phyloP scores from a whole-genome alignment of 1,140 invertebrate genomes.

The Metopolophium dirhodum region DNA sequence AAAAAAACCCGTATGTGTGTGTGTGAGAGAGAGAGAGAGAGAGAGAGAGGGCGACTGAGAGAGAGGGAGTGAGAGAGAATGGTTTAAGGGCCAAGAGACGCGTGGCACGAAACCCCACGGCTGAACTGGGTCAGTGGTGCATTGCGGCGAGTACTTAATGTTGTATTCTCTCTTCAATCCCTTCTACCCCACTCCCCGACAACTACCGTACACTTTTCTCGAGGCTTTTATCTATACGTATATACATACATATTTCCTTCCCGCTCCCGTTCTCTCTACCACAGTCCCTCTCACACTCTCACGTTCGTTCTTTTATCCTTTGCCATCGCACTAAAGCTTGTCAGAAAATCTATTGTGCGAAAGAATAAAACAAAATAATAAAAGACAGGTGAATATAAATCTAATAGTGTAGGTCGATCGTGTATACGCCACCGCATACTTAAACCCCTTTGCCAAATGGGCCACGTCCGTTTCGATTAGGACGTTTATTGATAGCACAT shows the following conservation, averaged over 20 bases:
- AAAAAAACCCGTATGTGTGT: background rate
- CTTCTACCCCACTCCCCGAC: background rate
- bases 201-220: background rate
- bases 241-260: background rate
- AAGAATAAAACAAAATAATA: constrained; percentile 39
- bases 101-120: constrained; percentile 53
- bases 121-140: constrained; percentile 55
- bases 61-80: background rate
- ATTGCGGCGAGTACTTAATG: constrained; percentile 51
- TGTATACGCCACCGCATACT: constrained; percentile 35
- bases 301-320: background rate
- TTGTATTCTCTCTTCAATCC: constrained; percentile 40
- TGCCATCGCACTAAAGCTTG: background rate
- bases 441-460: constrained; percentile 51
- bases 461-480: constrained; percentile 54
- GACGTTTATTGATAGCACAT: constrained; percentile 53
- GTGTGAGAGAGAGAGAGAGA: background rate
- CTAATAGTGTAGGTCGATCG: constrained; percentile 2
- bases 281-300: background rate
- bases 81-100: constrained; percentile 33
- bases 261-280: background rate
- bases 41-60: background rate
- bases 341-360: constrained; percentile 20
- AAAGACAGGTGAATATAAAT: constrained; percentile 44
- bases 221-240: background rate